Evolutionary conservation across 2,888 invertebrate genomes (phyloP), one percentile per base, ranked within the genome.

Genomic region (Magallana nippona): DNA sequence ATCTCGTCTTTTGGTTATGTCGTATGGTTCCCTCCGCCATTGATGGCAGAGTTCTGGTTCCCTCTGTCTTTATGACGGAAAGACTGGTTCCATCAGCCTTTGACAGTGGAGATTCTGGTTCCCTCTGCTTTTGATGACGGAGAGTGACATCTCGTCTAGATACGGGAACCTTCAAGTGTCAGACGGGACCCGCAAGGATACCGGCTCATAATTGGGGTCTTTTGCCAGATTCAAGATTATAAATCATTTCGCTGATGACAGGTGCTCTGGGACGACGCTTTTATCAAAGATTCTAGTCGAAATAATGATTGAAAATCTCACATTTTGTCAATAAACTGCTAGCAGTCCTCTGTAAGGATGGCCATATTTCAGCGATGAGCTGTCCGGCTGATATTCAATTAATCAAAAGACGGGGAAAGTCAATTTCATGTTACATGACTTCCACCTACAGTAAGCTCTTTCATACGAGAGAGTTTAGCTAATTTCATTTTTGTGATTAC

Each of bases 231-330:
- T 32, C 22, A 32, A 71, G 71, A 71, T 71, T 71, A 71, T 71
- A 71, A 71, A 71, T 71, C 71, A 71, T 10, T 22, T 13, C 15
- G 13, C 15, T 15, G 13, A 13, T 71, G 71, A 71, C 71, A 32
- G 71, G 13, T 27, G 71, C 71, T 71, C 71, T 27, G 71, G 71
- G 71, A 71, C 71, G 19, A 22, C 32, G 71, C 13, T 71, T 71
- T 10, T 27, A 71, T 71, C 71, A 71, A 27, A 71, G 71, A 71
- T 71, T 15, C 22, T 27, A 22, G 22, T 22, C 27, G 27, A 15
- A 71, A 71, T 71, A 71, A 71, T 71, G 71, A 71, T 71, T 71
- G 71, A 71, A 71, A 71, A 71, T 71, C 71, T 71, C 71, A 71
- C 71, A 22, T 22, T 71, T 71, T 71, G 71, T 71, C 71, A 71